Percentiles rank a stretch among this genome's conserved stretches.
Evolutionary conservation across 2,113 vertebrate genomes (phyloP).

Genomic region (Harpagus bidentatus): DNA sequence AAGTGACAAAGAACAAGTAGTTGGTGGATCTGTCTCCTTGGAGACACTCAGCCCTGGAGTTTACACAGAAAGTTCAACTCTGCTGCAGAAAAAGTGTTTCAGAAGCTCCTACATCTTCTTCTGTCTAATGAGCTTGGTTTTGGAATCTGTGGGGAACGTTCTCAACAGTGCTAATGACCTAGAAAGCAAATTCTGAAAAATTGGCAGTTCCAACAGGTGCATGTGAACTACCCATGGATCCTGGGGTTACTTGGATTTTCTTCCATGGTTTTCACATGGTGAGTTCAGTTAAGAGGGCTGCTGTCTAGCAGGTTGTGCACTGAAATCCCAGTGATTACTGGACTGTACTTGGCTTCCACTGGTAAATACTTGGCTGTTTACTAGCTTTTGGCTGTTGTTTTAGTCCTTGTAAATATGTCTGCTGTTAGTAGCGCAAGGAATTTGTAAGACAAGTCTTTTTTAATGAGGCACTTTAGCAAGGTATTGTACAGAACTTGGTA

Average conservation of each 20-base stretch:
- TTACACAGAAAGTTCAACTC: background rate
- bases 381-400: background rate
- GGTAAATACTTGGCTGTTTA: background rate
- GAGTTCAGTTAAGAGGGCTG: background rate
- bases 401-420: background rate
- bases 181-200: background rate
- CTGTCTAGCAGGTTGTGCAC: background rate
- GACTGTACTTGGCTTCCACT: background rate
- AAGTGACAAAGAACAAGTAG: constrained; percentile 44
- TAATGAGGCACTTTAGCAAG: background rate
- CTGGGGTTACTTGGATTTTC: background rate
- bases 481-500: background rate
- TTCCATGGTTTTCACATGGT: background rate
- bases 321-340: background rate
- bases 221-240: background rate
- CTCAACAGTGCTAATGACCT: background rate
- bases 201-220: background rate
- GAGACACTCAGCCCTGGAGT: constrained; percentile 31
- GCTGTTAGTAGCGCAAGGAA: background rate
- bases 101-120: background rate
- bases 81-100: background rate
- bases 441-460: background rate
- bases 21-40: constrained; percentile 39
- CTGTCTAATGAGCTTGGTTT: background rate
- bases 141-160: background rate